Evolutionary conservation across 1,140 invertebrate genomes (phyloP), one percentile per base, ranked within the genome.

Genomic region (Drosophila obscura): DNA sequence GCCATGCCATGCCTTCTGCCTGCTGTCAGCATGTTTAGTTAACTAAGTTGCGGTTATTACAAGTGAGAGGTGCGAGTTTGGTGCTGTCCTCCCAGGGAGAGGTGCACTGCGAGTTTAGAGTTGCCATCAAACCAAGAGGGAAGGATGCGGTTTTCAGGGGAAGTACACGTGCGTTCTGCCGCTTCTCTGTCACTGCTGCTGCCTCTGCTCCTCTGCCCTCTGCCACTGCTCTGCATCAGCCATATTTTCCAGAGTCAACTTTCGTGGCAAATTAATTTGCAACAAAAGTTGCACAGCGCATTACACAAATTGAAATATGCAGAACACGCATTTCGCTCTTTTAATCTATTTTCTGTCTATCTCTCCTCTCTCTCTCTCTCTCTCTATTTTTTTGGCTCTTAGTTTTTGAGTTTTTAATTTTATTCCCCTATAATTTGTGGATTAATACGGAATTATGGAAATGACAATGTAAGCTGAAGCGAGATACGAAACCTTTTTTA

Each of bases 21-120:
- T 64, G 59, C 82, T 87, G 83, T 79, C 79, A 83, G 83, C 80
- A 69, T 87, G 83, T 87, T 87, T 88, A 87, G 83, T 87, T 87
- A 87, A 87, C 83, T 87, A 87, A 87, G 83, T 87, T 87, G 83
- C 84, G 83, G 83, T 87, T 87, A 87, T 87, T 88, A 89, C 84
- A 81, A 80, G 53, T 55, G 62, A 79, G 53, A 73, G 62, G 76
- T 63, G 68, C 39, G 50, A 65, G 74, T 46, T 35, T 24, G 43
- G 50, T 41, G 63, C 22, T 24, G 5, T 50, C 45, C 35, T 35
- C 53, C 11, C 43, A 44, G 39, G 46, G 15, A 35, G 44, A 48
- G 56, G 55, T 53, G 35, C 35, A 26, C 26, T 49, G 31, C 62
- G 66, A 13, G 26, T n/a, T n/a, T 6, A 11, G 26, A 39, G 26